Evolutionary conservation across 2,113 vertebrate species (phyloP).

Genomic region (Jacana jacana): DNA sequence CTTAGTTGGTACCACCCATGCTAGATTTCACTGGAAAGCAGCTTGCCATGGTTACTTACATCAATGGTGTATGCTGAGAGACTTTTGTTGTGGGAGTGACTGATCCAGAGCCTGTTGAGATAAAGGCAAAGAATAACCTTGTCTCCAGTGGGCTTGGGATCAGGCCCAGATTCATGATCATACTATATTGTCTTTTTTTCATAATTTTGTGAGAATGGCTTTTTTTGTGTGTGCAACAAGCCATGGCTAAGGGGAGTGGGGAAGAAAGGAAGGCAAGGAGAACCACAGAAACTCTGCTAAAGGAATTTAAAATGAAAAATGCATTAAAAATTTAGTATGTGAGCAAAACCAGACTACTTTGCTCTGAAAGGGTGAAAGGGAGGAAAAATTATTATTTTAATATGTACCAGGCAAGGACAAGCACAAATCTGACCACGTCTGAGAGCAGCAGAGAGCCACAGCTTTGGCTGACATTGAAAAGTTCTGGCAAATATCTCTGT

Average conservation of each 20-base stretch:
- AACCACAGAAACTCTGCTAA: constrained; percentile 28
- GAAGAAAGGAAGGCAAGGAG: neutral
- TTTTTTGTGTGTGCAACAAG: constrained; percentile 18
- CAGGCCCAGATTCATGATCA: neutral
- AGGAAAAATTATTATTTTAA: constrained; percentile 59
- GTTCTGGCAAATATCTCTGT: constrained; percentile 46
- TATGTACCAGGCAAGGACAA: constrained; percentile 46
- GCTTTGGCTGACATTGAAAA: constrained; percentile 24
- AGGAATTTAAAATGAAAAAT: constrained; percentile 63
- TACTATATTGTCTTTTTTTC: neutral
- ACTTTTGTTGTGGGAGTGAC: neutral
- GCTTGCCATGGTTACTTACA: neutral
- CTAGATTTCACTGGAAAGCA: neutral
- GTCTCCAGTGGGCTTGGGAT: constrained; percentile 1
- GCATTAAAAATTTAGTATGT: constrained; percentile 64
- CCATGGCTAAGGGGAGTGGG: neutral
- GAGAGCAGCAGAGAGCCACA: constrained; percentile 31
- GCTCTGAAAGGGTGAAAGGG: constrained; percentile 19
- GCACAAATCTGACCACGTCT: constrained; percentile 28
- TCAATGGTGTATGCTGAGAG: neutral
- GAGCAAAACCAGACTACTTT: constrained; percentile 35
- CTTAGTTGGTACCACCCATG: neutral
- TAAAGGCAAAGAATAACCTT: neutral
- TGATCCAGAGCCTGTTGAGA: neutral
- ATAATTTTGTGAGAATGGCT: neutral